Evolutionary conservation across 92 coral and sea anemone species (phyloP), one percentile per base, ranked within the genome.

Genomic region (Scolanthus callimorphus): DNA sequence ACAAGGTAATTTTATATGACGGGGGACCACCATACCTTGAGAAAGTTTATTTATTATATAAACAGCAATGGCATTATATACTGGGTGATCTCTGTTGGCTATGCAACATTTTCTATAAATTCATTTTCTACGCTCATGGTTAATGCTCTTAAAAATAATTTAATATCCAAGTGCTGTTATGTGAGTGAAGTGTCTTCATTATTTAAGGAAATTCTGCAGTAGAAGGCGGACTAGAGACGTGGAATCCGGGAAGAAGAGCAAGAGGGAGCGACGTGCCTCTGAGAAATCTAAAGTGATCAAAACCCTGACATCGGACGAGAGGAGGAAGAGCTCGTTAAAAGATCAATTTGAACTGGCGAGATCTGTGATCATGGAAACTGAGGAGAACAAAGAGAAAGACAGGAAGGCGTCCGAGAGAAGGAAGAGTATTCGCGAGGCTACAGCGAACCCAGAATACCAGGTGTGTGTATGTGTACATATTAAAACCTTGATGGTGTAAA

Each of bases 351-450:
- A 48, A 31, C 31, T 65, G 8, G 71, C 71, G 41, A 41, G 51
- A 13, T 26, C 71, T 24, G 51, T 65, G 2, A 52, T 65, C 4
- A 65, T 63, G 8, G 21, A 29, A 8, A 22, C n/a, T 20, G 76
- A 71, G 31, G 50, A 55, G 11, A 28, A 71, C 24, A 71, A 51
- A 23, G 51, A 47, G 6, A 71, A 70, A 4, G 76, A 71, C 23
- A 34, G 41, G 2, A 60, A 57, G 49, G 76, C 79, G 1, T 34
- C 48, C 11, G 80, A 63, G 51, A 79, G 68, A 31, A 57, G 75
- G n/a, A 63, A 65, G 29, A 63, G 58, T 11, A 57, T 65, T 17
- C 31, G 17, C 31, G 39, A 52, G 19, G 17, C 29, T 20, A 65
- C 71, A 3, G 50, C 71, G 6, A 50, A 38, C 17, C 20, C 31